These are phyloP conservation scores for Scyliorhinus canicula DNA, from an alignment of 2,797 vertebrate genomes.

Conservation along the genomic window DNA sequence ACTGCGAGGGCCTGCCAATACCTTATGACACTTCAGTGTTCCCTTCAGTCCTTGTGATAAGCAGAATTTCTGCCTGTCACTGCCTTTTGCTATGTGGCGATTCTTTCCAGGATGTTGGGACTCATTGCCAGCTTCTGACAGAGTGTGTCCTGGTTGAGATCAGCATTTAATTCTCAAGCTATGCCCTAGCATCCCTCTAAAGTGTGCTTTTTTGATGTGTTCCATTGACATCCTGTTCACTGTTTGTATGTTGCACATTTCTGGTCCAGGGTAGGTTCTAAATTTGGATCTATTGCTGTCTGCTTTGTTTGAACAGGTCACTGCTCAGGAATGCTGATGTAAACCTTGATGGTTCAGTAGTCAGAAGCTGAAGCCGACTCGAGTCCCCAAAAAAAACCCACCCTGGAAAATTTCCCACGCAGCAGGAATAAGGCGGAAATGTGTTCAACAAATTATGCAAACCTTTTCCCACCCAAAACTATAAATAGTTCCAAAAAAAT, in stretches of 20 bases:
- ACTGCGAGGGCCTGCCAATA: neutral
- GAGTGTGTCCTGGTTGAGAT: neutral
- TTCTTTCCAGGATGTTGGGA: neutral
- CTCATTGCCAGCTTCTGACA: neutral
- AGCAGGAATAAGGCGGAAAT: neutral
- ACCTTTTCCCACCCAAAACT: neutral
- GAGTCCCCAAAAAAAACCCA: neutral
- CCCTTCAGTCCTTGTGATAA: neutral
- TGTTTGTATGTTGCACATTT: neutral
- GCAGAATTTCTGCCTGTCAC: neutral
- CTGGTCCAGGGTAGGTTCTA: constrained; percentile 1
- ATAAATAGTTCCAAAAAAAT: neutral
- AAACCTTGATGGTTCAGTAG: constrained; percentile 22
- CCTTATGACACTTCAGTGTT: neutral
- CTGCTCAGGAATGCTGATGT: constrained; percentile 9
- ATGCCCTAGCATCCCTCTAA: neutral
- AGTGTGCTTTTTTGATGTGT: neutral
- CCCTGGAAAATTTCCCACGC: constrained; percentile 7
- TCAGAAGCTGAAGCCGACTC: constrained; percentile 10
- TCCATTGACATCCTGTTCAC: neutral
- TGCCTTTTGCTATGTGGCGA: neutral
- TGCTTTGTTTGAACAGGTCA: constrained; percentile 29
- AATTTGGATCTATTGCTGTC: constrained; percentile 30
- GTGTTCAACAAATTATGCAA: neutral
- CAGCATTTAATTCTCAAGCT: neutral